Percentiles rank a stretch among this genome's conserved stretches.
Conservation (phyloP, 2,113 vertebrate species). For the Myrmecophaga tridactyla region DNA sequence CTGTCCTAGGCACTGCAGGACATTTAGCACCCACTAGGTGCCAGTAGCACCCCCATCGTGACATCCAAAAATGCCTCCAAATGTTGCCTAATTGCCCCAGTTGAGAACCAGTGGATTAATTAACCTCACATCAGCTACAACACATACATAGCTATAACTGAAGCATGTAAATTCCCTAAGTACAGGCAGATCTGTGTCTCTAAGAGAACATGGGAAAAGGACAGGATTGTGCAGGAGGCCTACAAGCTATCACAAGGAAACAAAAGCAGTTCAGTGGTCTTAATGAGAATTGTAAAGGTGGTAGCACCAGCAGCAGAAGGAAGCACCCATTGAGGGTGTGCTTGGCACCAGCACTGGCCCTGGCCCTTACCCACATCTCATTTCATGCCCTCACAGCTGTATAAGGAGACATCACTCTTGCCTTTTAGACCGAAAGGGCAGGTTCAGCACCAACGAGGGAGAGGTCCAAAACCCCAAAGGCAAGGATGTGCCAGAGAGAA, state of each 20-base stretch:
- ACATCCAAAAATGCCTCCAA: not conserved
- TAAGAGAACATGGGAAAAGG: not conserved
- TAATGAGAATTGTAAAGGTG: no score
- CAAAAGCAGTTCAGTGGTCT: accelerated
- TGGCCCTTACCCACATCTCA: not conserved
- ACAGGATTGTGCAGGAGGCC: not conserved
- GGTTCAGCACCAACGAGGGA: not conserved
- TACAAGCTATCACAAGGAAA: accelerated
- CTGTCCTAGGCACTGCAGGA: no score
- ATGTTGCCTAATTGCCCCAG: not conserved
- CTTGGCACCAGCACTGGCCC: not conserved
- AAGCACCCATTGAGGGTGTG: accelerated
- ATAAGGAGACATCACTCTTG: not conserved
- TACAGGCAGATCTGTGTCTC: accelerated
- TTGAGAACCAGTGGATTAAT: not conserved
- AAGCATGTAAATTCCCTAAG: not conserved
- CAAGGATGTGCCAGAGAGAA: accelerated
- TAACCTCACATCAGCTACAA: not conserved
- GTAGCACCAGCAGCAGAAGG: not conserved
- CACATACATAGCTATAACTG: no score
- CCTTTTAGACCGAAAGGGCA: not conserved
- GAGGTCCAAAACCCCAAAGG: not conserved
- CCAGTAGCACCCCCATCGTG: no score
- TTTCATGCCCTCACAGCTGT: accelerated
- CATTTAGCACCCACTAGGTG: not conserved